Evolutionary conservation across 2,113 vertebrate species (phyloP), one percentile per base, ranked within the genome.

Genomic region (Leptodactylus fuscus): DNA sequence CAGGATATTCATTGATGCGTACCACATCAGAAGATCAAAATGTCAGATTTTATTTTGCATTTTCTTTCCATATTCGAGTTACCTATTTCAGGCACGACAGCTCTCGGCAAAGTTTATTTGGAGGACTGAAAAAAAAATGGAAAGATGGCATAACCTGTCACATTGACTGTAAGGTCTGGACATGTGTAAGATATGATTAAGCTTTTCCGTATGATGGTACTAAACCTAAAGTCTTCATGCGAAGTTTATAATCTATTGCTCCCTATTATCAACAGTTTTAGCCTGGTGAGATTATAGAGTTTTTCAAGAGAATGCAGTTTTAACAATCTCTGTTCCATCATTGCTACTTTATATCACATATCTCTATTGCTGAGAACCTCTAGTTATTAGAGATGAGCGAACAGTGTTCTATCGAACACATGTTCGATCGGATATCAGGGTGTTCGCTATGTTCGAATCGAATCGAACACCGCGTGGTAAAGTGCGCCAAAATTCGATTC

Each of bases 1-100:
- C 81, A 65, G 53, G 36, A 60, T 75, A 76, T 34, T 48, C 53
- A 84, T 62, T 76, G 70, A 75, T 48, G 82, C 71, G 13, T 65
- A 44, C 49, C 60, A 84, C 73, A 84, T 76, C 49, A 84, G 53
- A 84, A 62, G 53, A 76, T 76, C 70, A 27, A 60, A 75, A 65
- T 76, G 82, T 76, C 82, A 84, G 51, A 48, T 29, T 60, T 51
- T 83, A 75, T 83, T 73, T 74, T 29, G 81, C 69, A 41, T 58
- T 55, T 74, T 32, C 34, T 41, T 16, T 46, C n/a, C 49, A 60
- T 44, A 1, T 76, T 16, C 27, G 53, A 60, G 82, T 44, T 76
- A 84, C 49, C 38, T 84, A 67, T 74, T 84, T 76, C 24, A 84
- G 69, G n/a, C 71, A 76, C 22, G 36, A 51, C 38, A 62, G 69